These are phyloP conservation scores for Cryptotermes secundus DNA, from an alignment of 1,140 invertebrate species.

Conservation along the genomic window DNA sequence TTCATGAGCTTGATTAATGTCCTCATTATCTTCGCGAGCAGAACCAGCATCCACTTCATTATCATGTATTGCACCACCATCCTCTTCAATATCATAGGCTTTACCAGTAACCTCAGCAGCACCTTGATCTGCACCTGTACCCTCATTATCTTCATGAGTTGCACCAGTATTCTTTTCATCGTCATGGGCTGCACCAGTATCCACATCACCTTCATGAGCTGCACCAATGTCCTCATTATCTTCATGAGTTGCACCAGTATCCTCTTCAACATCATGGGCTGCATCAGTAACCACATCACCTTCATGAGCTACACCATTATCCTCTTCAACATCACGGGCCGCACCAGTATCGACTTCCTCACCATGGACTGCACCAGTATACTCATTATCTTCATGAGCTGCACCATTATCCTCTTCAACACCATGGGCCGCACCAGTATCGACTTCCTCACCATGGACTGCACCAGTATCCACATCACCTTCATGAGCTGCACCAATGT, in stretches of 20 bases:
- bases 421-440: no score
- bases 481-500: no score
- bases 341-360: no score
- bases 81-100: conserved; percentile 33
- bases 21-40: no score
- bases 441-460: no score
- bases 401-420: no score
- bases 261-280: conserved; percentile 41
- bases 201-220: conserved; percentile 29
- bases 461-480: no score
- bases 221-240: conserved; percentile 19
- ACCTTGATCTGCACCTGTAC: conserved; percentile 29
- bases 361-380: no score
- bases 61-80: conserved; percentile 26
- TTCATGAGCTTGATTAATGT: conserved; percentile 32
- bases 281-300: conserved; percentile 34
- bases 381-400: no score
- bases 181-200: conserved; percentile 33
- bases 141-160: conserved; percentile 25
- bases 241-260: conserved; percentile 36
- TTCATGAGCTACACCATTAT: conserved; percentile 24
- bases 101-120: conserved; percentile 35
- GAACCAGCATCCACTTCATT: no score
- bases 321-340: neutral
- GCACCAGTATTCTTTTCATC: conserved; percentile 22